Evolutionary conservation across 2,888 invertebrate species (phyloP), one percentile per base, ranked within the genome.

Genomic region (Platycheirus albimanus): DNA sequence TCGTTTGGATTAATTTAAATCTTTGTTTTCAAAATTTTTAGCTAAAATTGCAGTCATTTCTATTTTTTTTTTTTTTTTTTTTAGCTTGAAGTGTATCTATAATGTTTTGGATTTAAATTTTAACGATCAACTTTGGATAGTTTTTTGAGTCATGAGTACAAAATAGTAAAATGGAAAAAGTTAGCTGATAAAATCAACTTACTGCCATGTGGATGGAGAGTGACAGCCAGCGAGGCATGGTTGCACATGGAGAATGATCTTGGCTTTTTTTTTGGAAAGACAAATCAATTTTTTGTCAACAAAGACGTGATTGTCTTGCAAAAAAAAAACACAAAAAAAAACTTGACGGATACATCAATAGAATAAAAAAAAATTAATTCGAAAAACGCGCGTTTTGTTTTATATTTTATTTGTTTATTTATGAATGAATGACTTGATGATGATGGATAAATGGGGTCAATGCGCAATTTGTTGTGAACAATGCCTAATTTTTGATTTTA

Each of bases 331-430:
- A n/a, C n/a, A n/a, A n/a, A n/a, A n/a, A n/a, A n/a, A 41, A 54
- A 45, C 19, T 45, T 49, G 24, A 49, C 13, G 24, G 10, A 49
- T 24, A 8, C n/a, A 67, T 67, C 56, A 54, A 78, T 67, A 54
- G n/a, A n/a, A 52, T 11, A 7, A 15, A 13, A 15, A 4, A 52
- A 36, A n/a, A 11, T 75, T 76, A 76, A 80, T 80, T 52, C 51
- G 70, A 76, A 80, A 81, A 81, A 81, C 71, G 80, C 49, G 70
- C 64, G 33, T 30, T 75, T 64, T 58, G 61, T 69, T 63, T 13
- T 2, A 0, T 19, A n/a, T 19, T n/a, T 54, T 33, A 20, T 64
- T 51, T 75, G 69, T 75, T 75, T 75, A 74, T 38, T 13, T 47
- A 63, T 10, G 15, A 28, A 30, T 36, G 20, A 54, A 36, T 54